phyloP scores from a whole-genome alignment of 2,888 invertebrate species.

The Blastobasis lacticolella region DNA sequence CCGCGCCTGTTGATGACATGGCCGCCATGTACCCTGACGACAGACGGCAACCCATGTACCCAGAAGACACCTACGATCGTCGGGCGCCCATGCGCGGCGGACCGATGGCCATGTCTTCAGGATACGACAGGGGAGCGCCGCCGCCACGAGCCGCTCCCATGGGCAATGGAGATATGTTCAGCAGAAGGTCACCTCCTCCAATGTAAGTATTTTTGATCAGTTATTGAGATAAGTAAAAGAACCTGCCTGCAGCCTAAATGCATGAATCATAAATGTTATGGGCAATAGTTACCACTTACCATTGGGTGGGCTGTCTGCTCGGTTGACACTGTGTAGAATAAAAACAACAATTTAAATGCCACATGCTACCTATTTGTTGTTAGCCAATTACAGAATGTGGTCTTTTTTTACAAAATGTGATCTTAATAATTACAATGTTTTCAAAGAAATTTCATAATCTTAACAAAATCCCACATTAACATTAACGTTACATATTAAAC shows the following conservation, averaged over 20 bases:
- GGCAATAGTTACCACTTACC: no score
- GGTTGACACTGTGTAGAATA: no score
- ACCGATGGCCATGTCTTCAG: constrained; percentile 35
- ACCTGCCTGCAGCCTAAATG: not conserved
- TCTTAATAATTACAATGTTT: no score
- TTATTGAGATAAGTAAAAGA: not conserved
- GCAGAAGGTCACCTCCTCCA: constrained; percentile 52
- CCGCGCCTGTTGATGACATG: constrained; percentile 18
- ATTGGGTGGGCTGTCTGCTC: no score
- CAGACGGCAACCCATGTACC: constrained; percentile 26
- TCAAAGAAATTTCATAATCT: no score
- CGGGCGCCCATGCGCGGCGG: constrained; percentile 43
- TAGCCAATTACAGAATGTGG: no score
- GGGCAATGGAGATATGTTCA: constrained; percentile 67
- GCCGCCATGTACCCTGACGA: constrained; percentile 30
- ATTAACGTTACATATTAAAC: no score
- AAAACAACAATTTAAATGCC: no score
- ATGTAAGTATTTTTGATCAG: constrained; percentile 39
- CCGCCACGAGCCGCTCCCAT: constrained; percentile 45
- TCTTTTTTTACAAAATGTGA: no score
- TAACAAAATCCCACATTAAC: no score
- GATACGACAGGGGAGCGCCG: constrained; percentile 47
- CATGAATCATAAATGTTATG: no score
- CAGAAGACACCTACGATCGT: constrained; percentile 32
- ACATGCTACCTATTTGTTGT: no score